Evolutionary conservation across 2,888 invertebrate species (phyloP), one percentile per base, ranked within the genome.

Genomic region (Eubasilissa splendida): DNA sequence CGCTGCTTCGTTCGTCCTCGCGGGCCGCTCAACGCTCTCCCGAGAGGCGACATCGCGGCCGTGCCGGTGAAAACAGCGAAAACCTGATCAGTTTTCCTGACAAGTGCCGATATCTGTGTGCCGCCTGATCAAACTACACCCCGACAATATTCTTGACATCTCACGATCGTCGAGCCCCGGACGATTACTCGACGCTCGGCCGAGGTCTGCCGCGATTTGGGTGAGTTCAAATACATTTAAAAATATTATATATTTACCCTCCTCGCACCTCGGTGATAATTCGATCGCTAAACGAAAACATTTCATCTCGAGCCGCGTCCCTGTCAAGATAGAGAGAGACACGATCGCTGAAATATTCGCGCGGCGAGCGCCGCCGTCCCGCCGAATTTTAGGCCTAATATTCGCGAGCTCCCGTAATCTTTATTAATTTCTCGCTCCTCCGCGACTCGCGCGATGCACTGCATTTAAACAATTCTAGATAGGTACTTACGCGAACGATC

Each of bases 381-480:
- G 76, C 76, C 56, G 56, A 76, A 76, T 76, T 65, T 76, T 76
- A 76, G 76, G 76, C 76, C 76, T 76, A 76, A 66, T 76, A 42
- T 76, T 66, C 66, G 66, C 76, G 50, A 50, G 52, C 59, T 56
- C 59, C 1, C 12, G 42, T 75, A 60, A 58, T 31, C 33, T 63
- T 12, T 63, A 22, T 12, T 63, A 33, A 63, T 63, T 33, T 31
- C 33, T 63, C 63, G 42, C 7, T 63, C 33, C 12, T 63, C 31
- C 33, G 42, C 12, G 10, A 33, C 33, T 42, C 42, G 42, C 63
- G 10, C 11, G 42, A 63, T 63, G 31, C 33, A 9, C 63, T 2
- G 10, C 4, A 7, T 42, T 42, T 42, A 4, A 7, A 7, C 42
- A 10, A 31, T 33, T 63, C 31, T 33, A 10, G 63, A 12, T 63